Percentiles rank a stretch among this genome's conserved stretches.
Conservation (phyloP, 2,888 invertebrate genomes). For the Pyrrhia umbra region DNA sequence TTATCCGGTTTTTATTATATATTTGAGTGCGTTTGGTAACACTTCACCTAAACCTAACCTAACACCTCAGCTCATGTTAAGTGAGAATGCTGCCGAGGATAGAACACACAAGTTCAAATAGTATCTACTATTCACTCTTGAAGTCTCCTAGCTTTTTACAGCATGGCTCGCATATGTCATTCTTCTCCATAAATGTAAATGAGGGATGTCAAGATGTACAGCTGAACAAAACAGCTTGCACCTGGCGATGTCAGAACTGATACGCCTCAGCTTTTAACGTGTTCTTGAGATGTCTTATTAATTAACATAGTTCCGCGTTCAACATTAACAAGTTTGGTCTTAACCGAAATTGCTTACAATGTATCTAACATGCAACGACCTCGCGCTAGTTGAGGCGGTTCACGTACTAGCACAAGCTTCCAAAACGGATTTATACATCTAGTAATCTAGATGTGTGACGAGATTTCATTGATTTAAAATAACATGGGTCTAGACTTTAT, state of each 20-base stretch:
- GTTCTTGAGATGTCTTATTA: conserved; percentile 10
- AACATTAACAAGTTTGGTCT: conserved; percentile 22
- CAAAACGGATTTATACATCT: conserved; percentile 2
- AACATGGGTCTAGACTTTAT: background rate
- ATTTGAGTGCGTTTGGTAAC: too few relatives aligned
- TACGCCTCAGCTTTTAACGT: conserved; percentile 24
- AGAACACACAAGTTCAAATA: too few relatives aligned
- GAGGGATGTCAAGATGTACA: conserved; percentile 1
- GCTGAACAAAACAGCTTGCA: conserved; percentile 4
- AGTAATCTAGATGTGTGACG: background rate
- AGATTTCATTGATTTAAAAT: background rate
- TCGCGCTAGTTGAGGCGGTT: background rate
- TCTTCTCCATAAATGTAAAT: conserved; percentile 19
- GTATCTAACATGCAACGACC: conserved; percentile 23
- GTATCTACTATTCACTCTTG: too few relatives aligned
- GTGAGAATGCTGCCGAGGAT: too few relatives aligned
- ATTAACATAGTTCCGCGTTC: conserved; percentile 26
- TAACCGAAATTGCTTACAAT: conserved; percentile 27
- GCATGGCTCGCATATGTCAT: background rate
- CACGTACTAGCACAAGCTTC: background rate
- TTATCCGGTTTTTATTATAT: too few relatives aligned
- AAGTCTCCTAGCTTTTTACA: too few relatives aligned
- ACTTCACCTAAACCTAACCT: too few relatives aligned
- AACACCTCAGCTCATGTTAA: too few relatives aligned
- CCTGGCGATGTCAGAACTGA: background rate